Evolutionary conservation across 30 jellyfish, hydroid and myxozoan genomes (phyloP).

Genomic region (Aurelia sp.): DNA sequence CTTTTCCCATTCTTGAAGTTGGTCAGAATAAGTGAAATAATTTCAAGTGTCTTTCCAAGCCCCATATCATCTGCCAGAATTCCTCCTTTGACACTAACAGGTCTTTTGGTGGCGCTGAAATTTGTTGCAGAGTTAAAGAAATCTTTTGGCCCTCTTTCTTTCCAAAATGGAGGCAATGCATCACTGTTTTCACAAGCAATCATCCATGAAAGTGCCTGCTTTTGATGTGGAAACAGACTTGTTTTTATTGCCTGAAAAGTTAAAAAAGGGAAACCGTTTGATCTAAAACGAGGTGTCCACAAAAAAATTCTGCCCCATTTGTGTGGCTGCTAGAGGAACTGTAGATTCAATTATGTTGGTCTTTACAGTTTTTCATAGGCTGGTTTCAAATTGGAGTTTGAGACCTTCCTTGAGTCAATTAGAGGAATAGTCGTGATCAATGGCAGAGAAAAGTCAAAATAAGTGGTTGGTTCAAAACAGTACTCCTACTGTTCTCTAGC

Average conservation of each 20-base stretch:
- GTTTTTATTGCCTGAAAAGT: slow-evolving; percentile 61
- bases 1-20: slow-evolving; percentile 64
- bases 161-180: slow-evolving; percentile 83
- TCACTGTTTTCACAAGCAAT: slow-evolving; percentile 68
- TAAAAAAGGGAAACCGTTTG: not conserved
- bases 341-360: too few species aligned
- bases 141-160: slow-evolving; percentile 26
- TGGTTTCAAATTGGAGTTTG: too few species aligned
- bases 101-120: slow-evolving; percentile 50
- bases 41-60: slow-evolving; percentile 75
- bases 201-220: slow-evolving; percentile 88
- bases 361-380: too few species aligned
- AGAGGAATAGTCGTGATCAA: not conserved
- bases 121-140: slow-evolving; percentile 60
- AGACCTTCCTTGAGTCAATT: too few species aligned
- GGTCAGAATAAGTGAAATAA: slow-evolving; percentile 69
- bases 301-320: too few species aligned
- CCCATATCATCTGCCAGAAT: slow-evolving; percentile 90
- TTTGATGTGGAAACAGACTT: slow-evolving; percentile 61
- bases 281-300: too few species aligned
- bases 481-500: too few species aligned
- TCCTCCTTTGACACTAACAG: slow-evolving; percentile 73
- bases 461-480: too few species aligned
- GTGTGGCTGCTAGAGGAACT: too few species aligned
- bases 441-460: not conserved